Conservation (phyloP, 2,113 vertebrate species). For the Ptilorrhoa leucosticta region DNA sequence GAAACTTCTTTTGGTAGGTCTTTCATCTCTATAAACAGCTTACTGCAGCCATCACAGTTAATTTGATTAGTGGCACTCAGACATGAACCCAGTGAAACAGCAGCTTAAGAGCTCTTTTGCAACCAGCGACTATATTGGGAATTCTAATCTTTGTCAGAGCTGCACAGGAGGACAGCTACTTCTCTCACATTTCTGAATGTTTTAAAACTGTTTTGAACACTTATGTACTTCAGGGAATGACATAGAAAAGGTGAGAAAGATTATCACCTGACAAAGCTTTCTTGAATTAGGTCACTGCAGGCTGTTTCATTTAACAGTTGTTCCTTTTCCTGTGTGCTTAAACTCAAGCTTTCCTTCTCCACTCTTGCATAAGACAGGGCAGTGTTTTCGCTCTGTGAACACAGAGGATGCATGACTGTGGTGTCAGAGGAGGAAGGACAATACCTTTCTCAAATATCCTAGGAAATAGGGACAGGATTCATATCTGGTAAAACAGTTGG, state of each 20-base stretch:
- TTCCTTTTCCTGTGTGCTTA: background rate
- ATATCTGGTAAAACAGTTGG: background rate
- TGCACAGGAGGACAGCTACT: background rate
- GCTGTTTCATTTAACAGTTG: background rate
- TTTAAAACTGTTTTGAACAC: conserved; percentile 30
- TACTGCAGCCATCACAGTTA: conserved; percentile 58
- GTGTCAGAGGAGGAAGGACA: background rate
- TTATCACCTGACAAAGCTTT: conserved; percentile 35
- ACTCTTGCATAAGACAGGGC: background rate
- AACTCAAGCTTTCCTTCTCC: background rate
- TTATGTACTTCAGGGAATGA: background rate
- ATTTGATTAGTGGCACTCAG: conserved; percentile 62
- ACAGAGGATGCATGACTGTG: background rate
- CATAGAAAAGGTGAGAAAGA: conserved; percentile 6
- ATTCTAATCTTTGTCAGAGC: conserved; percentile 24
- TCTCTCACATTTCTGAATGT: background rate
- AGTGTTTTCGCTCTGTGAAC: background rate
- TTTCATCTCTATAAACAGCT: conserved; percentile 65
- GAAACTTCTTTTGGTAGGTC: conserved; percentile 43
- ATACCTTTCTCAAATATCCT: background rate
- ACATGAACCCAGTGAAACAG: conserved; percentile 31
- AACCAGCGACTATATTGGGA: conserved; percentile 28
- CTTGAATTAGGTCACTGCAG: conserved; percentile 34
- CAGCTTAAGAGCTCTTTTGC: conserved; percentile 42
- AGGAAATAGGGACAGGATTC: background rate